A percentile compares a stretch with the other conserved stretches of the same genome.
Conservation (phyloP, 64 coral and sea anemone species). For the Pocillopora verrucosa region DNA sequence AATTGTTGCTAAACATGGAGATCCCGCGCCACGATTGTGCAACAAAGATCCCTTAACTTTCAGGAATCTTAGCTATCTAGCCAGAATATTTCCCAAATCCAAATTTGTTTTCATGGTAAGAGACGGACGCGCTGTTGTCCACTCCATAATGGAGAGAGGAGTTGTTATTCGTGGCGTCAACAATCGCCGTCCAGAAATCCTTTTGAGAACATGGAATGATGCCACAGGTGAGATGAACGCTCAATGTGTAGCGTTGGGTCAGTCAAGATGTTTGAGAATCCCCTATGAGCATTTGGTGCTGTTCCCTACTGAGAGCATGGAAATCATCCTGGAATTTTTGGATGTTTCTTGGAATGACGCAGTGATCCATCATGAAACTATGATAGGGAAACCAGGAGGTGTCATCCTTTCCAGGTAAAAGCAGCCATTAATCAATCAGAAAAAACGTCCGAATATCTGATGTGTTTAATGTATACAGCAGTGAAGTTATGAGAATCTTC, state of each 20-base stretch:
- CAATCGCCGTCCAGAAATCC: constrained; percentile 15
- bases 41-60: constrained; percentile 94
- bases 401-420: constrained; percentile 79
- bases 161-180: constrained; percentile 66
- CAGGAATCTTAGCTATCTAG: constrained; percentile 87
- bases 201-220: constrained; percentile 73
- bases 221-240: constrained; percentile 60
- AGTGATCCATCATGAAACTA: constrained; percentile 81
- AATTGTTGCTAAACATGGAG: constrained; percentile 75
- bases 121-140: constrained; percentile 85
- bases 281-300: constrained; percentile 87
- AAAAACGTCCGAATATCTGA: too few species aligned
- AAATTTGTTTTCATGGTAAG: constrained; percentile 93
- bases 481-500: too few species aligned
- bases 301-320: constrained; percentile 59
- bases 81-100: constrained; percentile 79
- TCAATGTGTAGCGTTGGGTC: constrained; percentile 64
- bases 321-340: constrained; percentile 74
- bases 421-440: background rate
- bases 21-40: constrained; percentile 61
- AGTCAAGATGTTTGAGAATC: constrained; percentile 59
- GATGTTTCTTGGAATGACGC: constrained; percentile 76
- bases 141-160: constrained; percentile 79
- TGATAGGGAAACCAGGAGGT: constrained; percentile 68
- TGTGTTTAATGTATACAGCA: too few species aligned